Evolutionary conservation across 2,113 vertebrate genomes (phyloP), one percentile per base, ranked within the genome.

Genomic region (Planiliza haematocheilus): DNA sequence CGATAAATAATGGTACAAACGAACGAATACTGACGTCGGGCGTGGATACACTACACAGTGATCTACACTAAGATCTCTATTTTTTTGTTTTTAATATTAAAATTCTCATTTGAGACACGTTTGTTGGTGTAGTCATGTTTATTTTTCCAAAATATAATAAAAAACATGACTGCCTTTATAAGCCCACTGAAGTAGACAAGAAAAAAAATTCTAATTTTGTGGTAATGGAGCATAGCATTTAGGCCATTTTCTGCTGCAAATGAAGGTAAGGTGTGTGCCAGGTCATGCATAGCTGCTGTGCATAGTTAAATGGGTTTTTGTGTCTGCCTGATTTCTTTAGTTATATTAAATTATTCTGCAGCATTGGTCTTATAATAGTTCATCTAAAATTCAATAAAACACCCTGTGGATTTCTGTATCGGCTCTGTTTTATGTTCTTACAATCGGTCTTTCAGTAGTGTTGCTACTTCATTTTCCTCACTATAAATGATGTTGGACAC

Each of bases 301-400:
- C 16, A 49, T 62, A 58, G 80, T 70, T 50, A 71, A 63, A 50
- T 2, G 16, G 3, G 52, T 24, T 56, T 80, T 50, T 7, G 8
- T 7, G 8, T 46, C 45, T 55, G 34, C 9, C 2, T 50, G 13
- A 4, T 59, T 36, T 34, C 18, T 59, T 59, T 21, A 67, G 34
- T 13, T 21, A 0, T 37, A 52, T 45, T 38, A 30, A 16, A 70
- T 57, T 52, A 51, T 64, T 63, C 10, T 11, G 7, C 64, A 39
- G 4, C 13, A 16, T 30, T 1, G 24, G 24, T 30, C 24, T 5
- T 30, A 30, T 11, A 59, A 43, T 43, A 8, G 20, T 38, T 14
- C 9, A 10, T 55, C 42, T 42, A 17, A 42, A 38, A 36, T 38
- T 8, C 20, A 7, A 14, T 46, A 21, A 67, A 70, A 58, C 39